Conservation (phyloP, 2,888 invertebrate species). For the Xestia sexstrigata region DNA sequence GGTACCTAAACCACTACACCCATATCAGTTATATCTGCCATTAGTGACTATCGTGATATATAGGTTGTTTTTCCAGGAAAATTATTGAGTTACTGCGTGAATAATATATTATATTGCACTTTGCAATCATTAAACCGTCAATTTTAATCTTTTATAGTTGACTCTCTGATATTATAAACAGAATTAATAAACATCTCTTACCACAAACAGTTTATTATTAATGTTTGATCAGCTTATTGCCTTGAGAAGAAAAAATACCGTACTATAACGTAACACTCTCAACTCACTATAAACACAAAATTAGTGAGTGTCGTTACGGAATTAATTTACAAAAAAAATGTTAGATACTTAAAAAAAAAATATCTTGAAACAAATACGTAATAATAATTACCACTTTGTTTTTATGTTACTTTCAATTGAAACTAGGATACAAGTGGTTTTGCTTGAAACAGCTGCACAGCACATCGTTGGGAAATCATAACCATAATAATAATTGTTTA, state of each 20-base stretch:
- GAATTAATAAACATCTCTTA: conserved; percentile 2
- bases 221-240: not conserved
- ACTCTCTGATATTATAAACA: not conserved
- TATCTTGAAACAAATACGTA: too few relatives aligned
- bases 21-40: conserved; percentile 9
- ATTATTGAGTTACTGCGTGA: conserved; percentile 9
- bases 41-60: not conserved
- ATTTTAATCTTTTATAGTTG: not conserved
- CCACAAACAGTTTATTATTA: not conserved
- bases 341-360: too few relatives aligned
- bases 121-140: conserved; percentile 4
- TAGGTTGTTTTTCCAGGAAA: not conserved
- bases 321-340: too few relatives aligned
- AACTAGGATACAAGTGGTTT: conserved; percentile 22
- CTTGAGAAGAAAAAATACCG: not conserved
- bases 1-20: not conserved
- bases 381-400: not conserved
- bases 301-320: too few relatives aligned
- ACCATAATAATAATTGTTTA: not conserved
- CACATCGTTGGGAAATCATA: conserved; percentile 4
- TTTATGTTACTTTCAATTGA: not conserved
- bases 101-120: not conserved
- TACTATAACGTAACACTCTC: not conserved
- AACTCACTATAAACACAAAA: not conserved
- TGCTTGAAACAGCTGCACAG: not conserved